Percentiles rank a stretch among this genome's conserved stretches.
Conservation (phyloP, 1,140 invertebrate genomes). For the Pogonus chalceus region DNA sequence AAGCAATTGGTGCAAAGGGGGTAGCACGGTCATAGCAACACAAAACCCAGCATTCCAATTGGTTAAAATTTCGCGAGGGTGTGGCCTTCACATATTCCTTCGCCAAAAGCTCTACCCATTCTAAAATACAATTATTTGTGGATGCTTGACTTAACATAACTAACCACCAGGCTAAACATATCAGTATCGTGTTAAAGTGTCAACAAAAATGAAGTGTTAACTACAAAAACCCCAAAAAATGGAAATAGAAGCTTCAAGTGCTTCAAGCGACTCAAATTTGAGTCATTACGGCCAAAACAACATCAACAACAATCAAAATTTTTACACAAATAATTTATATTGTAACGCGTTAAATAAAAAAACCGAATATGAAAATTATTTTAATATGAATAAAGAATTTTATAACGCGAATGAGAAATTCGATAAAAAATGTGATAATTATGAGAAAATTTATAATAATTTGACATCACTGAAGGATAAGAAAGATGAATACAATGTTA, state of each 20-base stretch:
- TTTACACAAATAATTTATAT: constrained; percentile 14
- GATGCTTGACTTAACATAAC: background rate
- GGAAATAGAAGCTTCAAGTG: constrained; percentile 29
- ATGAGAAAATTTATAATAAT: constrained; percentile 17
- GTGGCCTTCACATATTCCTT: background rate
- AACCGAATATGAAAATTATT: constrained; percentile 12
- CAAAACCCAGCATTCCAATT: background rate
- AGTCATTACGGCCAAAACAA: constrained; percentile 19
- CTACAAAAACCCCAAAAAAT: constrained; percentile 13
- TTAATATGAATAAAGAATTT: constrained; percentile 17
- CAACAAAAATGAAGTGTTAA: background rate
- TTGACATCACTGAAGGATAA: background rate
- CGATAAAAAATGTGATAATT: constrained; percentile 20
- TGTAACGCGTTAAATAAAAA: constrained; percentile 16
- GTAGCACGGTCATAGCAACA: background rate
- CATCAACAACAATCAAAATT: constrained; percentile 17
- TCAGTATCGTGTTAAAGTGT: background rate
- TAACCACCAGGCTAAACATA: background rate
- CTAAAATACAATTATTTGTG: background rate
- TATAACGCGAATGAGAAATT: constrained; percentile 17
- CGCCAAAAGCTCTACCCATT: background rate
- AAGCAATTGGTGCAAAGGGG: background rate
- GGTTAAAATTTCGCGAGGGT: background rate
- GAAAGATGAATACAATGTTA: background rate
- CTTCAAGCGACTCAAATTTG: constrained; percentile 28